Evolutionary conservation across 64 coral and sea anemone species (phyloP).

Genomic region (Porites australiensis): DNA sequence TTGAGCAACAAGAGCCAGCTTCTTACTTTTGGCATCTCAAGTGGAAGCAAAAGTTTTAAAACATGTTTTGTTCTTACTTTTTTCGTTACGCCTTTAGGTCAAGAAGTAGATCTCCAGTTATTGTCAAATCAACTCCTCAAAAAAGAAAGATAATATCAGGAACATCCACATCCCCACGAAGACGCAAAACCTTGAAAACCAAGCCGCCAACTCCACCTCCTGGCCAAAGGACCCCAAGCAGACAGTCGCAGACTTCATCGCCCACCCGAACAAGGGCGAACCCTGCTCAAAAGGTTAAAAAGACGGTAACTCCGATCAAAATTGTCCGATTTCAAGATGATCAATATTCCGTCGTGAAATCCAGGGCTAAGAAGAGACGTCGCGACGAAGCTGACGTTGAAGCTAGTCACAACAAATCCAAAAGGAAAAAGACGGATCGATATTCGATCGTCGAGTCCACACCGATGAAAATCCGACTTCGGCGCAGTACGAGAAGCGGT

Average conservation of each 20-base stretch:
- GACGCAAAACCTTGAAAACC: neutral
- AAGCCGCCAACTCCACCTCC: neutral
- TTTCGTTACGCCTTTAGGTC: neutral
- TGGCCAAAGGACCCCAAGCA: neutral
- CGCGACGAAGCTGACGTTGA: neutral
- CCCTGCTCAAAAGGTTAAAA: neutral
- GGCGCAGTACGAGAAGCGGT: constrained; percentile 1
- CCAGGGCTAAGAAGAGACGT: constrained; percentile 12
- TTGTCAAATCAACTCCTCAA: neutral
- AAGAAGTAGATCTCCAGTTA: constrained; percentile 33
- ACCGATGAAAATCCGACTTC: constrained; percentile 39
- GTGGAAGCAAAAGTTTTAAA: neutral
- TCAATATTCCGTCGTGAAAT: constrained; percentile 25
- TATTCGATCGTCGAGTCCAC: constrained; percentile 37
- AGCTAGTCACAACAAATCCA: neutral
- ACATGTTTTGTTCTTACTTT: neutral
- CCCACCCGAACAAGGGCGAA: neutral
- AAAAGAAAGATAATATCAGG: neutral
- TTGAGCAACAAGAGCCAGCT: no score
- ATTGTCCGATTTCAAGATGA: constrained; percentile 38
- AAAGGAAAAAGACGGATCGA: constrained; percentile 46
- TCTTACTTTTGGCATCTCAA: no score
- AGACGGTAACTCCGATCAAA: constrained; percentile 38
- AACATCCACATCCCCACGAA: neutral
- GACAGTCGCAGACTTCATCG: neutral